A percentile compares a stretch with the other conserved stretches of the same genome.
These are phyloP conservation scores for Propithecus deckenii DNA, from an alignment of 2,797 vertebrate genomes.

Conservation along the genomic window DNA sequence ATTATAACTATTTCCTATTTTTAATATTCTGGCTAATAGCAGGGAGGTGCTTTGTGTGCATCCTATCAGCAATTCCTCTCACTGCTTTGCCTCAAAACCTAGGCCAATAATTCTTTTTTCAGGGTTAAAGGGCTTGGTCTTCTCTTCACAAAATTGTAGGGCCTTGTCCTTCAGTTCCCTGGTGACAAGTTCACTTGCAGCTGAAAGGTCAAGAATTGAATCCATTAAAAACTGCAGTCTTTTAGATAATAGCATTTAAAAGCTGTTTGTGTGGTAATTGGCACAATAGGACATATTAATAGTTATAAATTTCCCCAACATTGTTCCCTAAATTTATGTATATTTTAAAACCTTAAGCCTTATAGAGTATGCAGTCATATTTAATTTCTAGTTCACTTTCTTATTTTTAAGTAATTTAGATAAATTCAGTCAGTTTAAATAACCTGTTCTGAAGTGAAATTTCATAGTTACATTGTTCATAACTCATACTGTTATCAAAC, in stretches of 20 bases:
- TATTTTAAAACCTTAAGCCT: background rate
- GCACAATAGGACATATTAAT: background rate
- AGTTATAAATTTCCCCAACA: background rate
- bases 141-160: background rate
- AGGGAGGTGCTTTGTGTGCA: background rate
- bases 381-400: background rate
- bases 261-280: background rate
- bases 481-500: background rate
- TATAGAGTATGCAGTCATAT: background rate
- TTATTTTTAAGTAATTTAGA: slow-evolving; percentile 37
- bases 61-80: background rate
- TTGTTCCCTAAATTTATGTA: background rate
- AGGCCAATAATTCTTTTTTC: background rate
- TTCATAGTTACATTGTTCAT: background rate
- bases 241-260: background rate
- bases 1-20: background rate
- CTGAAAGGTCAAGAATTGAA: background rate
- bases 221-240: background rate
- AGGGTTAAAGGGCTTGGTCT: background rate
- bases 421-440: background rate
- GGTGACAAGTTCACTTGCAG: background rate
- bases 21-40: background rate
- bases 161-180: background rate
- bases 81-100: background rate
- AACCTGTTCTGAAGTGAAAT: background rate